These are phyloP conservation scores for Ferdinandea cuprea DNA, from an alignment of 2,888 invertebrate species.

Conservation along the genomic window DNA sequence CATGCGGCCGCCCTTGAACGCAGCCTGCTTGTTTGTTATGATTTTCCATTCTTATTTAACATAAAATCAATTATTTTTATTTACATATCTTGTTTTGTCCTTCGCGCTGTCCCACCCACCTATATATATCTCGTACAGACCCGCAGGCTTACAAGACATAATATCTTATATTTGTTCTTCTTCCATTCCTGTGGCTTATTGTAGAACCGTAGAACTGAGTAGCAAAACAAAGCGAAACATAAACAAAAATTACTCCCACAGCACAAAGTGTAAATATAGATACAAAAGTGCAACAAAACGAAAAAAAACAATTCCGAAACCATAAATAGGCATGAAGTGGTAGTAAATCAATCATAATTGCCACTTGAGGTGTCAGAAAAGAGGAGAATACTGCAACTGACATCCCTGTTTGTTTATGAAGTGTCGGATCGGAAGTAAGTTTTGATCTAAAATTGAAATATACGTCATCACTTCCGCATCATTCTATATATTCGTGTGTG, in stretches of 20 bases:
- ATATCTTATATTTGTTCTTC: constrained; percentile 1
- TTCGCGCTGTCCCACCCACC: constrained; percentile 7
- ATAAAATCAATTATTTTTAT: constrained; percentile 71
- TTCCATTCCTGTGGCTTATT: constrained; percentile 18
- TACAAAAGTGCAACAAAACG: constrained; percentile 14
- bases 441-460: constrained; percentile 15
- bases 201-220: background rate
- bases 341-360: constrained; percentile 18
- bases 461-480: constrained; percentile 20
- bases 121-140: background rate
- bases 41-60: constrained; percentile 56
- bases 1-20: constrained; percentile 51
- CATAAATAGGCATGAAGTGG: background rate
- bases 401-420: background rate
- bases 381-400: background rate
- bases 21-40: constrained; percentile 29
- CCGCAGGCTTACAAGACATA: constrained; percentile 4
- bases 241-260: constrained; percentile 17
- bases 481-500: constrained; percentile 7
- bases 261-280: constrained; percentile 13
- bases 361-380: constrained; percentile 30
- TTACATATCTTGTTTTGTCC: constrained; percentile 34
- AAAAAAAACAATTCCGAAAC: background rate
- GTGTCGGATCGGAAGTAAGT: constrained; percentile 30
- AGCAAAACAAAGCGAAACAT: constrained; percentile 6